Percentiles rank a stretch among this genome's conserved stretches.
Evolutionary conservation across 2,113 vertebrate species (phyloP).

Genomic region (Helogale parvula): DNA sequence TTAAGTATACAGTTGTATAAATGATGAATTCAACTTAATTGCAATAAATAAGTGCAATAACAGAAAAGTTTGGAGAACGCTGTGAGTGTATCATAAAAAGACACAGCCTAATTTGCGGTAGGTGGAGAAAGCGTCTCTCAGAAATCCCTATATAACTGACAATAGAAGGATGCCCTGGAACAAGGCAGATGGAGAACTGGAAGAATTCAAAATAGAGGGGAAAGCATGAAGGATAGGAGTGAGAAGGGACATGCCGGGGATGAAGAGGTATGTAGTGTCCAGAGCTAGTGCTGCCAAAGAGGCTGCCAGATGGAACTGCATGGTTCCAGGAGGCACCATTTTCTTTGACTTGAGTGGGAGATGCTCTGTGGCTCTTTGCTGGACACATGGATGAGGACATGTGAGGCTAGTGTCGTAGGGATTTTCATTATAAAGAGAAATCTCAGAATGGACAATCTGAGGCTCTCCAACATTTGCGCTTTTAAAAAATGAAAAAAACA

Average conservation of each 20-base stretch:
- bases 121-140: not conserved
- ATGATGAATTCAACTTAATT: not conserved
- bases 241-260: not conserved
- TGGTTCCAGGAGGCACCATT: not conserved
- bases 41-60: not conserved
- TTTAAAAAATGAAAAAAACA: not conserved
- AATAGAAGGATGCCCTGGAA: not conserved
- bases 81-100: not conserved
- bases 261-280: not conserved
- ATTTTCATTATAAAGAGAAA: not conserved
- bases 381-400: not conserved
- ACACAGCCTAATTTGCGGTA: not conserved
- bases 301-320: not conserved
- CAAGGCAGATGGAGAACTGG: not conserved
- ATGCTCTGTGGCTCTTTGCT: not conserved
- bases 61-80: not conserved
- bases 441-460: not conserved
- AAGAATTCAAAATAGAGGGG: not conserved
- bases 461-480: not conserved
- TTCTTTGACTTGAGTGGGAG: not conserved
- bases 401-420: not conserved
- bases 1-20: not conserved
- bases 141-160: not conserved
- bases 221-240: not conserved
- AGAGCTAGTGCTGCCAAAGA: not conserved